Evolutionary conservation across 1,140 invertebrate genomes (phyloP), one percentile per base, ranked within the genome.

Genomic region (Amphibalanus amphitrite): DNA sequence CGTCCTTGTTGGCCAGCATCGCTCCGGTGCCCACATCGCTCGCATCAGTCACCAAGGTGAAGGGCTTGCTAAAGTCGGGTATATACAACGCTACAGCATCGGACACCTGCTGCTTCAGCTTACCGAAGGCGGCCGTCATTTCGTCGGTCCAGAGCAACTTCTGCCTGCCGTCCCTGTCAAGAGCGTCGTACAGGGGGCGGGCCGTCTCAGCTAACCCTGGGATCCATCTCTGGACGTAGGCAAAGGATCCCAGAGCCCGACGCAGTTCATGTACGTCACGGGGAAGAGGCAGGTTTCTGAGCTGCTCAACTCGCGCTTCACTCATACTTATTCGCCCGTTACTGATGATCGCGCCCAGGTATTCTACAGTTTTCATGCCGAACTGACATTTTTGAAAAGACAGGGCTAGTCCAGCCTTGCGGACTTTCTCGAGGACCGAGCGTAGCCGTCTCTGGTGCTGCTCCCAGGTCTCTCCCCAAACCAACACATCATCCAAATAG

Each of bases 1-100:
- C 33, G 15, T 20, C 40, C 33, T 38, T 68, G 29, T 70, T 70
- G 25, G 70, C 33, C 30, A 71, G 20, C 70, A 71, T 71, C 20
- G 70, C 70, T 40, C 38, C 70, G n/a, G 40, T 65, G n/a, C 28
- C 70, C 6, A 68, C 64, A n/a, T 59, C 70, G 38, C 70, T 71
- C 23, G 70, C 70, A 3, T 38, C 40, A 26, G 28, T 38, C 29
- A 70, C 33, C 4, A 38, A 15, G 15, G 33, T 38, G 33, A 38
- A 38, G 4, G 33, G 33, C 33, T 38, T 38, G 33, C 33, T 38
- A 15, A 38, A 38, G 15, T 38, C 33, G 4, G 33, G 33, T 38
- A 38, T 6, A 15, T 38, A 38, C 33, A 38, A 15, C 33, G 33
- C 33, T 15, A 38, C 33, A 38, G 33, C 33, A 15, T 38, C 33